Percentiles rank a stretch among this genome's conserved stretches.
Conservation (phyloP, 2,888 invertebrate genomes). For the Liodrosophila aerea region DNA sequence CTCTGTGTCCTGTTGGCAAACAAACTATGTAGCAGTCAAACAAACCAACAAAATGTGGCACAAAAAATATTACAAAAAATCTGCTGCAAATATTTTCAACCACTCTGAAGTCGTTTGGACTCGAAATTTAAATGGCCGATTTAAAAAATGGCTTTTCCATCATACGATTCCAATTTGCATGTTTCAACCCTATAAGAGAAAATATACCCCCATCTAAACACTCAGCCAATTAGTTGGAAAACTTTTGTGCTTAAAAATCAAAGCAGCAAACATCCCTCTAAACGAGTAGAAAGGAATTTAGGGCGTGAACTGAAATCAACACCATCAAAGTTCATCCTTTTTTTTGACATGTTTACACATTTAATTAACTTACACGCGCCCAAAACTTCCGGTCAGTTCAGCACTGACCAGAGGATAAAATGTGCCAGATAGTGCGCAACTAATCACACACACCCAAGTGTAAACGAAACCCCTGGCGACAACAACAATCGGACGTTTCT, state of each 20-base stretch:
- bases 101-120: constrained; percentile 1
- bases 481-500: constrained; percentile 2
- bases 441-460: constrained; percentile 37
- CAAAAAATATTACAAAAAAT: constrained; percentile 27
- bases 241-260: constrained; percentile 48
- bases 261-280: constrained; percentile 42
- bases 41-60: constrained; percentile 52
- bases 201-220: constrained; percentile 9
- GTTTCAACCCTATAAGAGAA: constrained; percentile 10
- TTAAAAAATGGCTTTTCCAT: constrained; percentile 40
- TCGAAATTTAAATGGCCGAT: constrained; percentile 54
- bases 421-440: constrained; percentile 35
- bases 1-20: constrained; percentile 39
- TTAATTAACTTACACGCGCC: constrained; percentile 75
- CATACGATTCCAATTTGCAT: constrained; percentile 19
- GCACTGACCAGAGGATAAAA: constrained; percentile 7
- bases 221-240: constrained; percentile 55
- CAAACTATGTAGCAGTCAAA: constrained; percentile 32
- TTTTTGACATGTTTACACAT: constrained; percentile 75
- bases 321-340: constrained; percentile 49
- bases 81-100: constrained; percentile 20
- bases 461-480: constrained; percentile 33
- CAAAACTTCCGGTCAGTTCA: constrained; percentile 58
- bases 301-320: constrained; percentile 65
- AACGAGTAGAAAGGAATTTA: constrained; percentile 15